Evolutionary conservation across 2,888 invertebrate species (phyloP).

Genomic region (Saturnia japonica): DNA sequence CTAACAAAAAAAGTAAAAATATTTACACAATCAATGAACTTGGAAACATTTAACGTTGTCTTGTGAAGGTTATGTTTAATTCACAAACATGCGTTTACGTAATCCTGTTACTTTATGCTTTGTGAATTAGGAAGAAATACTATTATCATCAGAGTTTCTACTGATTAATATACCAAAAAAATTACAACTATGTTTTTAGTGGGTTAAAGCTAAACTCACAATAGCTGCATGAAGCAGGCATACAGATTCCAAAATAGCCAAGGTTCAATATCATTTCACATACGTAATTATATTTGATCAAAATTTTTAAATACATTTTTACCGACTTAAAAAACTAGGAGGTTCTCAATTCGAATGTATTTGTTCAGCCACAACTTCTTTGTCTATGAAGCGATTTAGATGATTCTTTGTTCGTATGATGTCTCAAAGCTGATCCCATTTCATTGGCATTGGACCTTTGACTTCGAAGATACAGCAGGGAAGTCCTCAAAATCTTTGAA

Average conservation of each 20-base stretch:
- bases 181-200: too few species aligned
- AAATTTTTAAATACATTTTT: background rate
- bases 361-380: too few species aligned
- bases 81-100: background rate
- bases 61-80: slow-evolving; percentile 6
- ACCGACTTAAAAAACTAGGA: background rate
- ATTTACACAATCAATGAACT: background rate
- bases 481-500: background rate
- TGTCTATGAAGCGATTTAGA: too few species aligned
- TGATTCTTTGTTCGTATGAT: too few species aligned
- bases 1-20: background rate
- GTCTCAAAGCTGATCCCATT: too few species aligned
- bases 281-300: background rate
- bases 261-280: background rate
- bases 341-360: background rate
- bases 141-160: background rate
- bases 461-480: background rate
- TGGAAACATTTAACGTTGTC: background rate
- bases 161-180: too few species aligned
- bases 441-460: too few species aligned
- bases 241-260: background rate
- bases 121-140: background rate
- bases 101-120: background rate
- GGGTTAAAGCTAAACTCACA: too few species aligned
- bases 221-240: background rate